A percentile compares a stretch with the other conserved stretches of the same genome.
These are phyloP conservation scores for Cirrhinus mrigala DNA, from an alignment of 2,797 vertebrate species.

Conservation along the genomic window DNA sequence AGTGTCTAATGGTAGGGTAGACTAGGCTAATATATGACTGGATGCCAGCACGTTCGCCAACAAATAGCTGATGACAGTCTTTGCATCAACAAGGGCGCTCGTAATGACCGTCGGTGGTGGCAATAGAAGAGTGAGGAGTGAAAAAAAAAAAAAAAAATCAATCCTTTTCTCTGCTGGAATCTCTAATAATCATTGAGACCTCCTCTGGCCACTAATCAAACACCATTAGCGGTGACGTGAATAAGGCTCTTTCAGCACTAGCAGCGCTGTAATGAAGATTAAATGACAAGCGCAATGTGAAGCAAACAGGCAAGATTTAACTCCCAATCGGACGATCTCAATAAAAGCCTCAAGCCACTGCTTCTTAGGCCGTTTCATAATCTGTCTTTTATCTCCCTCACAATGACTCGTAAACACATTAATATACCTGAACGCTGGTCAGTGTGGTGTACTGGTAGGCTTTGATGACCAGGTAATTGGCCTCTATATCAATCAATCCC, in stretches of 20 bases:
- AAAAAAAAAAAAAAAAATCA: constrained; percentile 47
- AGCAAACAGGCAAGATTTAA: constrained; percentile 43
- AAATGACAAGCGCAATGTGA: constrained; percentile 40
- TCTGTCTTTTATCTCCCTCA: neutral
- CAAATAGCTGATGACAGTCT: constrained; percentile 11
- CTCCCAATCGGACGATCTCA: neutral
- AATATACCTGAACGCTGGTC: constrained; percentile 91
- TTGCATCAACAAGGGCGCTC: constrained; percentile 9
- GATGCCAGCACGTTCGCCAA: neutral
- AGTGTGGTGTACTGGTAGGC: constrained; percentile 96
- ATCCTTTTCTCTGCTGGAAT: constrained; percentile 43
- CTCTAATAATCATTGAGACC: constrained; percentile 51
- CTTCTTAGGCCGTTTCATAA: neutral
- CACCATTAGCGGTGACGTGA: constrained; percentile 35
- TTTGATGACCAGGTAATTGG: constrained; percentile 94
- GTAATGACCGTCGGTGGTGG: constrained; percentile 5
- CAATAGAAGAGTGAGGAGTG: neutral
- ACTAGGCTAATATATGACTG: neutral
- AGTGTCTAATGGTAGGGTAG: neutral
- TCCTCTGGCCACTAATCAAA: constrained; percentile 54
- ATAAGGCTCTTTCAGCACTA: constrained; percentile 30
- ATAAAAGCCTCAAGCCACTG: neutral
- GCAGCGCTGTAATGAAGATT: constrained; percentile 52
- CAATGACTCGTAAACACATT: constrained; percentile 34
- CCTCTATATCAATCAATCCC: constrained; percentile 93